Evolutionary conservation across 2,113 vertebrate genomes (phyloP).

Genomic region (Anguilla rostrata): DNA sequence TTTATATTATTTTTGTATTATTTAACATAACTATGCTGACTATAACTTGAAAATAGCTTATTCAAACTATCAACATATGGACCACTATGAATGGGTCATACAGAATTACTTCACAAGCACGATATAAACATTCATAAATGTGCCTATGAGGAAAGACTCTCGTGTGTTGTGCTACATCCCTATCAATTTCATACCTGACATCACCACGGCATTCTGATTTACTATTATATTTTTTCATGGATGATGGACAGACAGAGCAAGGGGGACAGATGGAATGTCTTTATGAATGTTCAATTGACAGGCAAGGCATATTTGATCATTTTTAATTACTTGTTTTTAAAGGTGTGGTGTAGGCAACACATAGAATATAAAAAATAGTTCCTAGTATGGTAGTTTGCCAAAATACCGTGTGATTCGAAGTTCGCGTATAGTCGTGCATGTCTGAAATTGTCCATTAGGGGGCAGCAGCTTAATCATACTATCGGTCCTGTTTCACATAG

Average conservation of each 20-base stretch:
- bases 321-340: background rate
- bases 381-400: background rate
- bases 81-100: no score
- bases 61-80: no score
- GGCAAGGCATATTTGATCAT: background rate
- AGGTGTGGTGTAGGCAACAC: background rate
- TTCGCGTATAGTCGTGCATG: background rate
- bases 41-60: no score
- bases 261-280: background rate
- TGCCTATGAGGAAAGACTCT: no score
- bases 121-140: no score
- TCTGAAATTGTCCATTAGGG: constrained; percentile 16
- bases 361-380: no score
- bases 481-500: background rate
- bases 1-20: no score
- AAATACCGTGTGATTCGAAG: background rate
- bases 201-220: no score
- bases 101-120: no score
- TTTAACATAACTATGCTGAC: no score
- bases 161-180: no score
- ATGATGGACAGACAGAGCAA: background rate
- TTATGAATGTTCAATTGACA: background rate
- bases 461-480: background rate
- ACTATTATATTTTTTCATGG: background rate
- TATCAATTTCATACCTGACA: no score